Evolutionary conservation across 2,888 invertebrate species (phyloP).

Genomic region (Steromphala cineraria): DNA sequence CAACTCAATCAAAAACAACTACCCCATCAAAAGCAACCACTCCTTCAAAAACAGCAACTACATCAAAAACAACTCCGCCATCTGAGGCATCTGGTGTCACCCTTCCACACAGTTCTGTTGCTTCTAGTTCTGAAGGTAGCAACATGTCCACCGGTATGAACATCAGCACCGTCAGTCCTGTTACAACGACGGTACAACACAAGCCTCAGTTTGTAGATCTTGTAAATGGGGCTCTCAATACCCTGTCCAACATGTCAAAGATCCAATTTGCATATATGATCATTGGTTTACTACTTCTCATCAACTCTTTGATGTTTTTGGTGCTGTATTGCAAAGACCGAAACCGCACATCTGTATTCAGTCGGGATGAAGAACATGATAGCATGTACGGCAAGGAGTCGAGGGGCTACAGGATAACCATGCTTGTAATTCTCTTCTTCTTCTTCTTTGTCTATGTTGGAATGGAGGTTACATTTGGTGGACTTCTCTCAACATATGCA

Average conservation of each 20-base stretch:
- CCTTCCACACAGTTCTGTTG: background rate
- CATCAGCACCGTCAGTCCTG: background rate
- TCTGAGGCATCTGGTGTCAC: conserved; percentile 20
- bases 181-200: conserved; percentile 21
- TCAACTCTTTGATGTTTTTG: conserved; percentile 71
- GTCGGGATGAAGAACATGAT: conserved; percentile 24
- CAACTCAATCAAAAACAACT: conserved; percentile 21
- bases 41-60: background rate
- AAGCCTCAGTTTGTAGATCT: conserved; percentile 51
- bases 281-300: conserved; percentile 70
- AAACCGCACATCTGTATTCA: conserved; percentile 24
- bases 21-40: conserved; percentile 31
- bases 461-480: conserved; percentile 76
- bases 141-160: background rate
- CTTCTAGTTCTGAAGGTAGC: background rate
- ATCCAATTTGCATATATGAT: conserved; percentile 75
- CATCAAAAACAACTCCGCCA: background rate
- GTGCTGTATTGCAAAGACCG: conserved; percentile 69
- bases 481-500: conserved; percentile 74
- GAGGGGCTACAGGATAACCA: conserved; percentile 51
- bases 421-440: conserved; percentile 72
- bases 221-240: conserved; percentile 43
- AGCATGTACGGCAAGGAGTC: conserved; percentile 23
- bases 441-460: conserved; percentile 76
- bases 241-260: conserved; percentile 61